Evolutionary conservation across 2,113 vertebrate species (phyloP).

Genomic region (Pteruthius melanotis): DNA sequence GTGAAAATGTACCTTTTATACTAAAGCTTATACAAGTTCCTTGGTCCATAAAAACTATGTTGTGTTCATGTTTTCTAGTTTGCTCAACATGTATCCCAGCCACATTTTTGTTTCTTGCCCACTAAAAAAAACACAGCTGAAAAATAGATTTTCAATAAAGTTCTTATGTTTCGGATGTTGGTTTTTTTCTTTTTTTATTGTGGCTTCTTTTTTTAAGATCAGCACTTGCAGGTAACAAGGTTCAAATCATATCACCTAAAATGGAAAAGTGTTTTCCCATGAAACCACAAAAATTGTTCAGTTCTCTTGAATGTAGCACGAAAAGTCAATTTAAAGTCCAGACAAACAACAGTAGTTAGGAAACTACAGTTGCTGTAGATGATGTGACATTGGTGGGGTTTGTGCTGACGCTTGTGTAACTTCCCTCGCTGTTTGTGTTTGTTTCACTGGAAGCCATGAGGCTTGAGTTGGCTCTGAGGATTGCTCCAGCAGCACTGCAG

Average conservation of each 20-base stretch:
- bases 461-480: conserved; percentile 88
- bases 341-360: conserved; percentile 84
- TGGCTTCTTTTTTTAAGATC: conserved; percentile 76
- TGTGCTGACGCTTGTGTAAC: conserved; percentile 84
- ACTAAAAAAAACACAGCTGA: conserved; percentile 76
- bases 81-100: conserved; percentile 76
- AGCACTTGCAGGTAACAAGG: conserved; percentile 75
- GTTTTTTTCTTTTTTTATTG: conserved; percentile 60
- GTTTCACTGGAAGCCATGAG: conserved; percentile 84
- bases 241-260: conserved; percentile 69
- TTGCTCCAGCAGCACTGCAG: conserved; percentile 96
- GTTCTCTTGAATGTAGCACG: conserved; percentile 79
- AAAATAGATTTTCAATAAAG: conserved; percentile 75
- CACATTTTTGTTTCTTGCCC: conserved; percentile 83
- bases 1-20: conserved; percentile 99
- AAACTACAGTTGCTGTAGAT: conserved; percentile 90
- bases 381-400: conserved; percentile 88
- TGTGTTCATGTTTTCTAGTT: conserved; percentile 84
- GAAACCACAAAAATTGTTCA: conserved; percentile 83
- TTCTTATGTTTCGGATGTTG: conserved; percentile 66
- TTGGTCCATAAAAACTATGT: conserved; percentile 99
- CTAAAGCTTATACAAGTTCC: conserved; percentile 99
- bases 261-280: conserved; percentile 75
- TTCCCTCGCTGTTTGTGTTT: conserved; percentile 79
- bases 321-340: conserved; percentile 74